Percentiles rank a stretch among this genome's conserved stretches.
These are phyloP conservation scores for Drosophila trichaetosa DNA, from an alignment of 2,888 invertebrate genomes.

Conservation along the genomic window DNA sequence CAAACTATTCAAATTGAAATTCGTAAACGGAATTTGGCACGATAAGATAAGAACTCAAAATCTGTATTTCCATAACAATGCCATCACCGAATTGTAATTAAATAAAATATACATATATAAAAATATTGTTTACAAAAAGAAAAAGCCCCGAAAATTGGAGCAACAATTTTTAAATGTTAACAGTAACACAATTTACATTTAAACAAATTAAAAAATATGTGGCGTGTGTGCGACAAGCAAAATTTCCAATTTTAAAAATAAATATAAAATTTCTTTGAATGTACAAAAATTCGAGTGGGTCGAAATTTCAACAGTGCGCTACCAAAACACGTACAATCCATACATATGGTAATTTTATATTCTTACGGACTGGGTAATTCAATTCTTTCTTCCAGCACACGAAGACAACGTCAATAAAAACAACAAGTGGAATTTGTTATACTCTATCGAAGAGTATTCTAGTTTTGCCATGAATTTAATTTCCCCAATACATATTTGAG, in stretches of 20 bases:
- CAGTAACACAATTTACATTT: conserved; percentile 42
- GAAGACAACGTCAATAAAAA: conserved; percentile 10
- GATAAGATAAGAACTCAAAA: conserved; percentile 20
- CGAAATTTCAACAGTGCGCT: conserved; percentile 39
- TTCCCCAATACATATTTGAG: accelerated
- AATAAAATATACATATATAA: conserved; percentile 19
- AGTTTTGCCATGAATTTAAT: neutral
- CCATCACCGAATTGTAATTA: conserved; percentile 38
- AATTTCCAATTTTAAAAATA: conserved; percentile 73
- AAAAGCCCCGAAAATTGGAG: conserved; percentile 26
- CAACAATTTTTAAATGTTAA: conserved; percentile 68
- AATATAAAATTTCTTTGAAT: conserved; percentile 67
- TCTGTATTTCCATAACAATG: conserved; percentile 36
- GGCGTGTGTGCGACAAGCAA: conserved; percentile 56
- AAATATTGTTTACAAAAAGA: conserved; percentile 44
- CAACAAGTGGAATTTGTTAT: neutral
- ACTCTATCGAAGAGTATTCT: neutral
- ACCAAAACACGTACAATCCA: conserved; percentile 45
- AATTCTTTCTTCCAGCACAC: conserved; percentile 15
- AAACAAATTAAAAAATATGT: conserved; percentile 56
- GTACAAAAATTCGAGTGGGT: conserved; percentile 30
- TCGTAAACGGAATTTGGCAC: conserved; percentile 21
- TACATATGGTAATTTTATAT: conserved; percentile 58
- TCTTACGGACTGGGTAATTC: conserved; percentile 44
- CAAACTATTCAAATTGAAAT: conserved; percentile 9